Evolutionary conservation across 2,888 invertebrate species (phyloP).

Genomic region (Chaitophorus viminalis): DNA sequence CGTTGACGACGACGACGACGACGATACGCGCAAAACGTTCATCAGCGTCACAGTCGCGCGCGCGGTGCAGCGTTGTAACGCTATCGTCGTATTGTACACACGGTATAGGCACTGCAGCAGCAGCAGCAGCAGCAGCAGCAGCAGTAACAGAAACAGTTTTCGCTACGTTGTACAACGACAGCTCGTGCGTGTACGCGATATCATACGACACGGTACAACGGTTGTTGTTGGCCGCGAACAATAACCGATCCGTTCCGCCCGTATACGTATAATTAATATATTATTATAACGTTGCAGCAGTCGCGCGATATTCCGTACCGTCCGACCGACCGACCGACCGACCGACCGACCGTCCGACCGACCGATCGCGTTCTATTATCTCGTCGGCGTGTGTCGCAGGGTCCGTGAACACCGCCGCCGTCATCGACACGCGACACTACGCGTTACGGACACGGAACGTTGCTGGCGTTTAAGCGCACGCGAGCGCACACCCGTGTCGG

Average conservation of each 20-base stretch:
- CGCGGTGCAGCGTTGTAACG: neutral
- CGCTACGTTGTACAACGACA: too few relatives aligned
- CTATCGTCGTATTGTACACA: too few relatives aligned
- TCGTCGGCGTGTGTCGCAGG: neutral
- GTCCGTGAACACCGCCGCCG: neutral
- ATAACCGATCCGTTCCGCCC: neutral
- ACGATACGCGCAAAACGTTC: neutral
- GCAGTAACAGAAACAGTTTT: too few relatives aligned
- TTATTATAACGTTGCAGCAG: too few relatives aligned
- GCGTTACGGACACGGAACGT: slow-evolving; percentile 40
- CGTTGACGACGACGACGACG: too few relatives aligned
- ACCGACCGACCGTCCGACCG: neutral
- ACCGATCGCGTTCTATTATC: neutral
- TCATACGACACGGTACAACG: neutral
- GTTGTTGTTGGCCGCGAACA: too few relatives aligned
- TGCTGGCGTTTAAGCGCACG: slow-evolving; percentile 20
- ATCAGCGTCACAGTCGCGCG: neutral
- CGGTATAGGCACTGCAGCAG: too few relatives aligned
- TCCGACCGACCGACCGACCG: neutral
- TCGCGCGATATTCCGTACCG: too few relatives aligned
- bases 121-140: too few relatives aligned
- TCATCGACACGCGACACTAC: neutral
- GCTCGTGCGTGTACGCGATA: too few relatives aligned
- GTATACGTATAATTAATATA: too few relatives aligned
- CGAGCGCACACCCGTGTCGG: slow-evolving; percentile 29